A percentile compares a stretch with the other conserved stretches of the same genome.
Evolutionary conservation across 2,113 vertebrate species (phyloP).

Genomic region (Elaphurus davidianus): DNA sequence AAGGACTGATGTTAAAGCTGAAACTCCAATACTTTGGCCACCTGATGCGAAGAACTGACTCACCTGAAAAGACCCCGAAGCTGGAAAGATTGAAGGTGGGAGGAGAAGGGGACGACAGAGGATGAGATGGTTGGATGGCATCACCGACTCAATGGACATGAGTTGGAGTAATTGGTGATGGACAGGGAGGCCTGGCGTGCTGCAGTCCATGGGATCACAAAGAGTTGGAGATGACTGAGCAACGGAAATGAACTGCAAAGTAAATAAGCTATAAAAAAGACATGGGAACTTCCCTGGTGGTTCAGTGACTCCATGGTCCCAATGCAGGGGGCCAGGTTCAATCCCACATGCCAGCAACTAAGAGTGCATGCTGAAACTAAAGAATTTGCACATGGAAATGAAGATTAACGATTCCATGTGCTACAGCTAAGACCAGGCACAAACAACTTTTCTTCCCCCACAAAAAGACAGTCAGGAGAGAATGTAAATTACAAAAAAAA

Average conservation of each 20-base stretch:
- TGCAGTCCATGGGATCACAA: neutral
- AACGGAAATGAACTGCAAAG: neutral
- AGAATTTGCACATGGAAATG: neutral
- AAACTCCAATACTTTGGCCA: neutral
- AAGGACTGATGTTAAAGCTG: neutral
- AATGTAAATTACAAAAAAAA: neutral
- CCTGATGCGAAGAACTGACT: neutral
- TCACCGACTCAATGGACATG: neutral
- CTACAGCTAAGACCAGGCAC: neutral
- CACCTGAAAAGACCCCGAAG: neutral
- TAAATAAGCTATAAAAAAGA: neutral
- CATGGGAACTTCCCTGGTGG: neutral
- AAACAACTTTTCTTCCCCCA: neutral
- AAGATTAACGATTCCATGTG: neutral
- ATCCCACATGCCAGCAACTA: neutral
- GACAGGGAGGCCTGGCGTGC: neutral
- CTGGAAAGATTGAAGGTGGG: neutral
- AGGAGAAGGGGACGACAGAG: neutral
- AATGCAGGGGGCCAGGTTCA: neutral
- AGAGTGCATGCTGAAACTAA: neutral
- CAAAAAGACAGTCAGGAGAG: neutral
- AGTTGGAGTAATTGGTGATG: neutral
- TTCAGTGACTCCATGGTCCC: neutral
- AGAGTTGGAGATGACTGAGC: neutral
- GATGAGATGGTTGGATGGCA: neutral